Conservation (phyloP, 1,140 invertebrate genomes). For the Platyura marginata region DNA sequence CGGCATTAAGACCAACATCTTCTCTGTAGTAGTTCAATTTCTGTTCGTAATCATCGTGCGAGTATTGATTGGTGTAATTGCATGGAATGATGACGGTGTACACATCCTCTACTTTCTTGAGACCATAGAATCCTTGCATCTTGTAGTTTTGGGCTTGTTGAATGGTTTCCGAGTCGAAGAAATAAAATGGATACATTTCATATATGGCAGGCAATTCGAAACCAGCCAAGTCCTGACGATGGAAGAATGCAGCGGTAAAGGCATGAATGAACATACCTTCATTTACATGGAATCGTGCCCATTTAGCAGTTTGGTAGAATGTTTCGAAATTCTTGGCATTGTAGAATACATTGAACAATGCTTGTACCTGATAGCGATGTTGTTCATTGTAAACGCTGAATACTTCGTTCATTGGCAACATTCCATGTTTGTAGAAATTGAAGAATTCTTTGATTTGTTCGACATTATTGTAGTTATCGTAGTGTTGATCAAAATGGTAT, state of each 20-base stretch:
- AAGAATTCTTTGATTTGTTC: constrained; percentile 27
- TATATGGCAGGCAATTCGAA: constrained; percentile 38
- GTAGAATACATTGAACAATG: constrained; percentile 34
- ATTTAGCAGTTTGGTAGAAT: constrained; percentile 40
- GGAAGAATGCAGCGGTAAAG: constrained; percentile 32
- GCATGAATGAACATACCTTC: constrained; percentile 36
- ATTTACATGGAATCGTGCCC: constrained; percentile 36
- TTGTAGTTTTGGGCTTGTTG: constrained; percentile 33
- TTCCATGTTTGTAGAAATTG: constrained; percentile 25
- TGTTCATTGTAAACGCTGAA: constrained; percentile 30
- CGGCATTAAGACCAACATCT: constrained; percentile 45
- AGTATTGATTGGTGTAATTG: constrained; percentile 35
- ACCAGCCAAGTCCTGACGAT: constrained; percentile 33
- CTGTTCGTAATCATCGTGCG: constrained; percentile 27
- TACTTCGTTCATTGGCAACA: constrained; percentile 30
- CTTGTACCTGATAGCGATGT: constrained; percentile 29
- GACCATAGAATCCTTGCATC: constrained; percentile 31
- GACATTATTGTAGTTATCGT: constrained; percentile 23
- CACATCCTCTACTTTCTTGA: constrained; percentile 24
- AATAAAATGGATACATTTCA: constrained; percentile 41
- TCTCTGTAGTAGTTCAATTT: constrained; percentile 43
- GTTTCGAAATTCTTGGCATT: constrained; percentile 42
- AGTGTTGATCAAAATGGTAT: constrained; percentile 26
- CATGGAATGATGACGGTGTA: constrained; percentile 29
- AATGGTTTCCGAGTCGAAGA: constrained; percentile 34